A percentile compares a stretch with the other conserved stretches of the same genome.
These are phyloP conservation scores for Melanostoma scalare DNA, from an alignment of 2,888 invertebrate species.

Conservation along the genomic window DNA sequence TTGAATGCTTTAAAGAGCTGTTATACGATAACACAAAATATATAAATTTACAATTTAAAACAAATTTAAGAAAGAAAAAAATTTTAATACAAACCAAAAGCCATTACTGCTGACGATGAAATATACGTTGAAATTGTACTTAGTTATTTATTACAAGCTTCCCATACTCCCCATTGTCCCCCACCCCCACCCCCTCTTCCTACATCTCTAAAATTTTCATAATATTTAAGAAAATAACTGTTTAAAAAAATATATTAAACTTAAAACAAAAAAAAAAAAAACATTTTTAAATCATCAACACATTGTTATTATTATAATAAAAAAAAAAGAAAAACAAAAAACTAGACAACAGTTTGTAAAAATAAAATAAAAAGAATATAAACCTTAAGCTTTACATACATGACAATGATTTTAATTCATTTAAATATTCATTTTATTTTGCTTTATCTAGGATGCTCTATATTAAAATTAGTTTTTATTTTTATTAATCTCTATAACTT, in stretches of 20 bases:
- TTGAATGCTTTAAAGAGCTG: conserved; percentile 62
- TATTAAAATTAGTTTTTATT: conserved; percentile 19
- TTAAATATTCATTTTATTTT: conserved; percentile 15
- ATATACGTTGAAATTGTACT: conserved; percentile 44
- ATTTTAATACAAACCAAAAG: conserved; percentile 24
- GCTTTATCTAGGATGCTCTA: conserved; percentile 17
- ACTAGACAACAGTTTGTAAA: conserved; percentile 41
- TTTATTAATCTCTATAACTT: conserved; percentile 1
- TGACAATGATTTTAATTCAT: conserved; percentile 18
- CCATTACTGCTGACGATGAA: conserved; percentile 40
- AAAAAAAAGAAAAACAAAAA: conserved; percentile 16
- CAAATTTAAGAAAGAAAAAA: conserved; percentile 26
- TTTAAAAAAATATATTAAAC: too few species aligned
- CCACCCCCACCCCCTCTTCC: background rate
- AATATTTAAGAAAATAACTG: conserved; percentile 16
- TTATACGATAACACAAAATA: conserved; percentile 66
- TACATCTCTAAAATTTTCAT: conserved; percentile 18
- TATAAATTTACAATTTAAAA: conserved; percentile 46
- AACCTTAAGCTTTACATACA: conserved; percentile 44
- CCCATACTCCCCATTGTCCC: background rate
- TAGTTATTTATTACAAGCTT: conserved; percentile 44
- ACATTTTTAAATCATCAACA: conserved; percentile 3
- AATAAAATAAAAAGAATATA: background rate
- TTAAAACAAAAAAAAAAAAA: conserved; percentile 21
- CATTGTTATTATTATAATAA: conserved; percentile 28